Percentiles rank a stretch among this genome's conserved stretches.
phyloP scores from a whole-genome alignment of 2,888 invertebrate genomes.

The Folsomia manolachei region DNA sequence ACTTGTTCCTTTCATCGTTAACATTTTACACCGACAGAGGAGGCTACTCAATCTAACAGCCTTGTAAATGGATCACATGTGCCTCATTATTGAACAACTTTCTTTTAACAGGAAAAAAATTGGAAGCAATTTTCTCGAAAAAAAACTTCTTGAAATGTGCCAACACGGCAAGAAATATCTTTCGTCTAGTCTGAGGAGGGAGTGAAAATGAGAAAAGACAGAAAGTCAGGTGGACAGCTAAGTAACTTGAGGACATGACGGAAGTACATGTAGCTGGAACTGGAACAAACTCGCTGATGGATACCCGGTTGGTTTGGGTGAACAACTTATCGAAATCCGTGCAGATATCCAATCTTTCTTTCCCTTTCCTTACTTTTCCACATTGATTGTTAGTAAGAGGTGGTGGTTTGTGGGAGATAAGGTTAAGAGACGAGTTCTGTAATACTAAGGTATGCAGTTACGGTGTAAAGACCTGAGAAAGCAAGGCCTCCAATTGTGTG shows the following conservation, averaged over 20 bases:
- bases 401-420: neutral
- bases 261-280: neutral
- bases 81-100: neutral
- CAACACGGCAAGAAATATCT: conserved; percentile 13
- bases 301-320: neutral
- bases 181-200: too few relatives aligned
- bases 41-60: too few relatives aligned
- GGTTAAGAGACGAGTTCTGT: too few relatives aligned
- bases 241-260: conserved; percentile 12
- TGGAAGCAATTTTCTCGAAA: neutral
- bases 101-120: too few relatives aligned
- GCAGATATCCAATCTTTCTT: neutral
- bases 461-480: too few relatives aligned
- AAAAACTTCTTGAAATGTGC: neutral
- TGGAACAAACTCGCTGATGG: neutral
- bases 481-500: conserved; percentile 21
- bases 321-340: neutral
- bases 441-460: too few relatives aligned
- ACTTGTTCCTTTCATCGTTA: too few relatives aligned
- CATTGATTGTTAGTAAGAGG: neutral
- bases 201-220: conserved; percentile 16
- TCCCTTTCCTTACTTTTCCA: neutral
- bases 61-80: too few relatives aligned
- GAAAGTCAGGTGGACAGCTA: conserved; percentile 14
- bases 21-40: too few relatives aligned